Conservation (phyloP, 2,888 invertebrate genomes). For the Baronia brevicornis region DNA sequence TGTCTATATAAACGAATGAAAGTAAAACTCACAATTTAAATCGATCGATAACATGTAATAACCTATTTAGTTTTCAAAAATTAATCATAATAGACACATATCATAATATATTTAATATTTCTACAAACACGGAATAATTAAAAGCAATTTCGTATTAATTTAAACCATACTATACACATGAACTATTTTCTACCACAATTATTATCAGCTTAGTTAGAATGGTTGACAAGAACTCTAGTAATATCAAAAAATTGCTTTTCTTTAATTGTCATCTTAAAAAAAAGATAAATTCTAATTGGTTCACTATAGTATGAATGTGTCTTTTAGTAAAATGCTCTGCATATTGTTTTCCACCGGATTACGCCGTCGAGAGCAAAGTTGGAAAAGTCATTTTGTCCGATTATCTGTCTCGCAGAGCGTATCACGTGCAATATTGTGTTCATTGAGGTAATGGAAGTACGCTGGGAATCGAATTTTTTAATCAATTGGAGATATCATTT, state of each 20-base stretch:
- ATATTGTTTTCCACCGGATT: constrained; percentile 25
- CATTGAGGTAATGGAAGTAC: constrained; percentile 61
- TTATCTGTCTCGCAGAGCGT: constrained; percentile 64
- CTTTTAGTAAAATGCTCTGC: constrained; percentile 13
- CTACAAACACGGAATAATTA: too few relatives aligned
- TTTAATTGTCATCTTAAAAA: too few relatives aligned
- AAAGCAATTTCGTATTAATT: too few relatives aligned
- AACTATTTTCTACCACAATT: too few relatives aligned
- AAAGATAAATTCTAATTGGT: too few relatives aligned
- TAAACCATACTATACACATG: too few relatives aligned
- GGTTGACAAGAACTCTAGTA: too few relatives aligned
- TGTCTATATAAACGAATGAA: constrained; percentile 70
- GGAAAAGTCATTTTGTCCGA: constrained; percentile 66
- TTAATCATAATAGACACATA: too few relatives aligned
- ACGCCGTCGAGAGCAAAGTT: constrained; percentile 44
- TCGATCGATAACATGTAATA: too few relatives aligned
- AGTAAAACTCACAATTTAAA: constrained; percentile 68
- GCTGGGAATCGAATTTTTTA: constrained; percentile 27
- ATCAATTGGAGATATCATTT: constrained; percentile 36
- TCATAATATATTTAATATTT: constrained; percentile 21
- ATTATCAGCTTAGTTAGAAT: too few relatives aligned
- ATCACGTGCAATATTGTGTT: constrained; percentile 52
- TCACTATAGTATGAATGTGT: constrained; percentile 1
- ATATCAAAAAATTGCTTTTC: too few relatives aligned
- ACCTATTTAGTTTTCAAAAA: constrained; percentile 64